A percentile compares a stretch with the other conserved stretches of the same genome.
phyloP scores from a whole-genome alignment of 2,113 vertebrate genomes.

The Setophaga petechia region DNA sequence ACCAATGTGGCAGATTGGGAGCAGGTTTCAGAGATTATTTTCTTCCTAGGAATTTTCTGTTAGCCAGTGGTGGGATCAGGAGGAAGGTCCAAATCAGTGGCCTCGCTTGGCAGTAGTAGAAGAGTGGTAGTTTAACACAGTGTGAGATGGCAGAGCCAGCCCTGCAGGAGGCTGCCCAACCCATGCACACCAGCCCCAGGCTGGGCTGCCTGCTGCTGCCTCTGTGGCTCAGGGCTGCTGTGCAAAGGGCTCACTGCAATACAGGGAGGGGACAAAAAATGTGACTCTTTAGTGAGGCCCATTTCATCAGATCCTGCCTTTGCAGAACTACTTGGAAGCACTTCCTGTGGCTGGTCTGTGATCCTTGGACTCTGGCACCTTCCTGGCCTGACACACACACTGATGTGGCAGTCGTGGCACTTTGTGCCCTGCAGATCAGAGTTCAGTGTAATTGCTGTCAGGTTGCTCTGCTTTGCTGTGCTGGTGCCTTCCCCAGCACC shows the following conservation, averaged over 20 bases:
- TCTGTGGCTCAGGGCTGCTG: neutral
- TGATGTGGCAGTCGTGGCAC: accelerated
- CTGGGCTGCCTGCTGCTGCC: neutral
- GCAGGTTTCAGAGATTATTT: neutral
- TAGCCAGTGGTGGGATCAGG: neutral
- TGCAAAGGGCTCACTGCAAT: neutral
- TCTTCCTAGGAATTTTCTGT: neutral
- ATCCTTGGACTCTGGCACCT: neutral
- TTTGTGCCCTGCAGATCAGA: neutral
- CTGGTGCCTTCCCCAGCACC: neutral
- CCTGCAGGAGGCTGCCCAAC: neutral
- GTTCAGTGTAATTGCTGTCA: neutral
- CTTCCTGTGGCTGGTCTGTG: neutral
- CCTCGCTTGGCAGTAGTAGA: neutral
- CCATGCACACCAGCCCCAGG: neutral
- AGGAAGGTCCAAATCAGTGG: neutral
- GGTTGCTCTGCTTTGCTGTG: neutral
- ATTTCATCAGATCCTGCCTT: neutral
- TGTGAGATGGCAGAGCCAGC: neutral
- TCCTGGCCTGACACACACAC: neutral
- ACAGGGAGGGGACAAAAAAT: neutral
- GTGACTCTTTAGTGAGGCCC: neutral
- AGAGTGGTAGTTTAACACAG: neutral
- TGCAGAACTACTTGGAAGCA: neutral
- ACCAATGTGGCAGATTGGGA: neutral